Evolutionary conservation across 1,140 invertebrate species (phyloP).

Genomic region (Calycopis cecrops): DNA sequence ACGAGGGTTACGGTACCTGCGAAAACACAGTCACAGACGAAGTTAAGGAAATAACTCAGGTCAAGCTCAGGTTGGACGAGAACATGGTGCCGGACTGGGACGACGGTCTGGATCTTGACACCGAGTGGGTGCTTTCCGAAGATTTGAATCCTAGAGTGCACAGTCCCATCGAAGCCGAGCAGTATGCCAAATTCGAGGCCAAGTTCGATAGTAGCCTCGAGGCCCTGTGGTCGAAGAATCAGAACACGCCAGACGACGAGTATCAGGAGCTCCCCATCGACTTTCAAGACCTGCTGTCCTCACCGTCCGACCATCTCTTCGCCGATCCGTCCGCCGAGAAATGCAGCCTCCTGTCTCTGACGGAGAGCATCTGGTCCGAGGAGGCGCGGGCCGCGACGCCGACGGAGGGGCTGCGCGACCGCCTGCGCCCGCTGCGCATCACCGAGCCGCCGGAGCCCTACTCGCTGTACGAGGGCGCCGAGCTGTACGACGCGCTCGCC

Average conservation of each 20-base stretch:
- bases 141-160: constrained; percentile 44
- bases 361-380: constrained; percentile 61
- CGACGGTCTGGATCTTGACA: constrained; percentile 49
- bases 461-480: constrained; percentile 49
- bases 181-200: constrained; percentile 79
- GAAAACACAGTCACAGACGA: constrained; percentile 70
- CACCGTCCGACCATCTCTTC: constrained; percentile 69
- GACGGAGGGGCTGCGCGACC: constrained; percentile 56
- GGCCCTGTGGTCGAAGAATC: constrained; percentile 76
- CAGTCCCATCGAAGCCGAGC: constrained; percentile 70
- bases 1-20: constrained; percentile 71
- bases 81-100: constrained; percentile 63
- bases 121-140: constrained; percentile 57
- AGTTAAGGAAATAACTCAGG: constrained; percentile 44
- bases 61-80: constrained; percentile 42
- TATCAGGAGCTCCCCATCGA: constrained; percentile 77
- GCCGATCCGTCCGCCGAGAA: constrained; percentile 59
- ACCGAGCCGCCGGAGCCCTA: constrained; percentile 39
- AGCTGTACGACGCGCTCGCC: constrained; percentile 54
- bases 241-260: constrained; percentile 69
- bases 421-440: constrained; percentile 56
- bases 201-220: constrained; percentile 81
- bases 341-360: constrained; percentile 49
- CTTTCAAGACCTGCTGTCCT: constrained; percentile 75
- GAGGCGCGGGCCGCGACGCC: constrained; percentile 36